phyloP scores from a whole-genome alignment of 2,888 invertebrate genomes.

The Blastobasis lacticolella region DNA sequence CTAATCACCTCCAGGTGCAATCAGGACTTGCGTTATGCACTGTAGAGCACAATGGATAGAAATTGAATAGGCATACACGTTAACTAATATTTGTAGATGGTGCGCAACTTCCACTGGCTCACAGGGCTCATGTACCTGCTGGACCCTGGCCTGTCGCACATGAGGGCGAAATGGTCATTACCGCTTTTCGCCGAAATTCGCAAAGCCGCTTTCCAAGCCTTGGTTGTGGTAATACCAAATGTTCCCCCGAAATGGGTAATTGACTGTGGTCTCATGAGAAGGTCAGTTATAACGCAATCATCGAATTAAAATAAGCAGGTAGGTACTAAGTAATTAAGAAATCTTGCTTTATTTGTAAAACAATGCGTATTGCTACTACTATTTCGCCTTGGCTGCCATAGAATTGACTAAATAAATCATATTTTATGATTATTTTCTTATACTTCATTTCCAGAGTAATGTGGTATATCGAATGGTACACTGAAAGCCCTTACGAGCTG shows the following conservation, averaged over 20 bases:
- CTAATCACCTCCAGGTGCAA: too few species aligned
- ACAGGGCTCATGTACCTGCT: slow-evolving; percentile 52
- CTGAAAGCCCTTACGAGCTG: slow-evolving; percentile 47
- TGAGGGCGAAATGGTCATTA: slow-evolving; percentile 42
- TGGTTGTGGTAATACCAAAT: slow-evolving; percentile 37
- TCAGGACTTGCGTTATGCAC: too few species aligned
- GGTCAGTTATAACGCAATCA: slow-evolving; percentile 21
- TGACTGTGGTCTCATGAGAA: slow-evolving; percentile 44
- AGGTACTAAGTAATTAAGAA: background rate
- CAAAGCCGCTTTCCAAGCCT: slow-evolving; percentile 42
- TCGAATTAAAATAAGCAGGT: too few species aligned
- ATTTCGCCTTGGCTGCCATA: too few species aligned
- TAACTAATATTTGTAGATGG: background rate
- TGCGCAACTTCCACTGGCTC: slow-evolving; percentile 30
- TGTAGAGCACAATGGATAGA: too few species aligned
- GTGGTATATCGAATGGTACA: slow-evolving; percentile 67
- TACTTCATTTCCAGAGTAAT: slow-evolving; percentile 34
- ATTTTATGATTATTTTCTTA: too few species aligned
- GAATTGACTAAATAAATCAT: too few species aligned
- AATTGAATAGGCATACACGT: background rate
- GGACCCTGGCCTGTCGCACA: slow-evolving; percentile 43
- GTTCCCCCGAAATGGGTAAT: slow-evolving; percentile 22
- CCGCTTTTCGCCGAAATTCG: slow-evolving; percentile 47
- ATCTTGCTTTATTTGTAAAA: background rate
- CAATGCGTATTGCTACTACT: too few species aligned